These are phyloP conservation scores for Acanthurus lineatus DNA, from an alignment of 2,797 vertebrate genomes.

Conservation along the genomic window DNA sequence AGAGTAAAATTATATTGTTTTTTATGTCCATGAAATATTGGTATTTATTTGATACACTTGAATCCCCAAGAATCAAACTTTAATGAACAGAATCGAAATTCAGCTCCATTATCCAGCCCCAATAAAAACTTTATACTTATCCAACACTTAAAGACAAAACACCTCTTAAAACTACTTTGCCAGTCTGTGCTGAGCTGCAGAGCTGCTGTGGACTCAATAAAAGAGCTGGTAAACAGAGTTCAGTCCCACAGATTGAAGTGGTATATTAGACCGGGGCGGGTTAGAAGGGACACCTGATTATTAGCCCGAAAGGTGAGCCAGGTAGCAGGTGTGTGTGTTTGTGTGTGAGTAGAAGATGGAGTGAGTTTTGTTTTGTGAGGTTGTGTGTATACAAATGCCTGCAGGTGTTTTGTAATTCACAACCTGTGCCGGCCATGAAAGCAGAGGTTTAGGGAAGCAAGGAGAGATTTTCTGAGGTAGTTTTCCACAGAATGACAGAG, in stretches of 20 bases:
- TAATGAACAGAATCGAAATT: neutral
- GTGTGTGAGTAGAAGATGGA: constrained; percentile 35
- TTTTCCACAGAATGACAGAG: constrained; percentile 23
- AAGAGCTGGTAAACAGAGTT: constrained; percentile 21
- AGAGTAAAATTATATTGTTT: too few relatives aligned
- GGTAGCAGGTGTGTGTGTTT: neutral
- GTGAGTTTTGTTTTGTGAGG: constrained; percentile 20
- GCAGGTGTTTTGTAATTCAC: constrained; percentile 43
- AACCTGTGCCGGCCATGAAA: constrained; percentile 23
- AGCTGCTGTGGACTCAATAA: constrained; percentile 36
- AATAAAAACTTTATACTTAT: neutral
- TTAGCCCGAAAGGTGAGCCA: constrained; percentile 18
- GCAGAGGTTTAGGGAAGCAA: neutral
- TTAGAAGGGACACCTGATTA: constrained; percentile 29
- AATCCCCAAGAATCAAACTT: too few relatives aligned
- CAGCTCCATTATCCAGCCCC: too few relatives aligned
- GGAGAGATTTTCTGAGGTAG: constrained; percentile 6
- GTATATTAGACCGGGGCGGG: constrained; percentile 27
- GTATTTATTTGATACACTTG: too few relatives aligned
- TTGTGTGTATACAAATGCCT: constrained; percentile 13
- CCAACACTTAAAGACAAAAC: neutral
- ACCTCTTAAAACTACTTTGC: neutral
- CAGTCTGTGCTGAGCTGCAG: neutral
- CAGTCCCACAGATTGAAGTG: constrained; percentile 31
- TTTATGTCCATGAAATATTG: too few relatives aligned